phyloP scores from a whole-genome alignment of 1,140 invertebrate genomes.

The Bombus superbus region DNA sequence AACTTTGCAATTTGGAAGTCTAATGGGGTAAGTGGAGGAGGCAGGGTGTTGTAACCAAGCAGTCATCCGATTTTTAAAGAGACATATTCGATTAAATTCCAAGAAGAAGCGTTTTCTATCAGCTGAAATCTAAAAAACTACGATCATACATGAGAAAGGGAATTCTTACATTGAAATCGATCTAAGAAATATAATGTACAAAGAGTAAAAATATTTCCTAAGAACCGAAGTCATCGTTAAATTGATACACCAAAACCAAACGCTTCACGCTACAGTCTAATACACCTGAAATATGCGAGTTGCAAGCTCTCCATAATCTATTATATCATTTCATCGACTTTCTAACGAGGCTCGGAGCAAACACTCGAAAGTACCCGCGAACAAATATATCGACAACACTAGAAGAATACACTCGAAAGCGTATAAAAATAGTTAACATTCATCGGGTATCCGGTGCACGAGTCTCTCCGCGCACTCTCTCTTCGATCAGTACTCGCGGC shows the following conservation, averaged over 20 bases:
- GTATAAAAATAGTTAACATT: neutral
- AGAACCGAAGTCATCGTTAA: neutral
- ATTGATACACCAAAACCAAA: neutral
- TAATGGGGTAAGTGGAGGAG: too few relatives aligned
- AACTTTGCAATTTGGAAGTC: neutral
- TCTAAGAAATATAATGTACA: too few relatives aligned
- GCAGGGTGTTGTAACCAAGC: too few relatives aligned
- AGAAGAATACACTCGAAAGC: neutral
- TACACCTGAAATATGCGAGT: neutral
- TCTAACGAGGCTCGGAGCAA: neutral
- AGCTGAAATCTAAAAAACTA: neutral
- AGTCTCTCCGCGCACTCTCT: too few relatives aligned
- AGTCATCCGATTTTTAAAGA: neutral
- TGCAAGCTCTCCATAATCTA: neutral
- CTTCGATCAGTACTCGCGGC: neutral
- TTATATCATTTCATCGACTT: neutral
- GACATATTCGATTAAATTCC: neutral
- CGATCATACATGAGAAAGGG: accelerated
- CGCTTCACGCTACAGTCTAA: neutral
- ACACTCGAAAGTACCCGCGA: neutral
- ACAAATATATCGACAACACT: neutral
- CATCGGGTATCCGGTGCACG: neutral
- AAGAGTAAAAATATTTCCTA: neutral
- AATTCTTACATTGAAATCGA: too few relatives aligned
- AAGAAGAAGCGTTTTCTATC: accelerated